Evolutionary conservation across 2,113 vertebrate species (phyloP), one percentile per base, ranked within the genome.

Genomic region (Ophiodon elongatus): DNA sequence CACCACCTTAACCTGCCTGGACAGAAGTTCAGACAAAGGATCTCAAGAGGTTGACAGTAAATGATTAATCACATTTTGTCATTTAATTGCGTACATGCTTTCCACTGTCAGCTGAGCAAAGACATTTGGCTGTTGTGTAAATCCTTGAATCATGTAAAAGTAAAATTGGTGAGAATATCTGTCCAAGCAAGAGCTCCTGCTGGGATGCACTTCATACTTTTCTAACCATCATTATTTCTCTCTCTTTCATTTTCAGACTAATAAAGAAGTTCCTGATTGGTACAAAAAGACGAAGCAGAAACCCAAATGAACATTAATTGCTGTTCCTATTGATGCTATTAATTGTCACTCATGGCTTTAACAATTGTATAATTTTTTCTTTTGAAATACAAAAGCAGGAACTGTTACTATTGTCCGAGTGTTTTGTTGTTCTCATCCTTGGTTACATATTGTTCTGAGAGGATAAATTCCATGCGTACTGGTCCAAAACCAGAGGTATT

Each of bases 251-350:
- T 89, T 92, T 64, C 96, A 99, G 98, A 99, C 97, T 47, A 98
- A 98, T 85, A 96, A 95, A 91, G 96, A 96, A 82, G 94, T 85
- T 91, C 96, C 97, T 56, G 94, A 89, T 39, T 96, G 96, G 96
- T 93, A 94, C 90, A 96, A 94, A 88, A 97, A 94, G 80, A 84
- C 91, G 62, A 96, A 95, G 79, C 94, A 83, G 57, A 94, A 89
- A 82, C 71, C 81, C 27, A 94, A 92, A 84, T 94, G 81, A 94
- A 14, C 1, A 37, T 19, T 56, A 1, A 4, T 47, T 43, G 67
- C 4, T 52, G 5, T 66, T 56, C 19, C 21, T n/a, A 37, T 19
- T 39, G 33, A 15, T 77, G 45, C 39, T 62, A 19, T 67, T 56
- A n/a, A 56, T 67, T 21, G 5, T 60, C 31, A 50, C 19, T 83